Evolutionary conservation across 2,797 vertebrate genomes (phyloP).

Genomic region (Pangasius larnaudii): DNA sequence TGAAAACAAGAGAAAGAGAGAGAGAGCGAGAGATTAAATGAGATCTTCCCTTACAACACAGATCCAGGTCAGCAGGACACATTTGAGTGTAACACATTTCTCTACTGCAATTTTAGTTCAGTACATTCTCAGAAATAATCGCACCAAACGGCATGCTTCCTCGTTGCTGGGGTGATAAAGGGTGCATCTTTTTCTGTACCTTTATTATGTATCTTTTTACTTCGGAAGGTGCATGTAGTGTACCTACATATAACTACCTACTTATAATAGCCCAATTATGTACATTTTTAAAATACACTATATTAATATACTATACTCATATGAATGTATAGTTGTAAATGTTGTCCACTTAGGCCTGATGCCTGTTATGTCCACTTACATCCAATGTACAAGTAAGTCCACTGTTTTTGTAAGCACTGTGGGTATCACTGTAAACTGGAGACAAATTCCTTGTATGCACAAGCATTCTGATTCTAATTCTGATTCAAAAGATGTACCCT

Average conservation of each 20-base stretch:
- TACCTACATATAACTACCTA: not conserved
- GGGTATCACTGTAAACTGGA: not conserved
- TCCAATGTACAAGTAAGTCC: not conserved
- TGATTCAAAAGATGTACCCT: not conserved
- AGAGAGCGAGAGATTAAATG: not conserved
- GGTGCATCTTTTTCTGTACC: not conserved
- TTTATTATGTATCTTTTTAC: not conserved
- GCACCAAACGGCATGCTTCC: not conserved
- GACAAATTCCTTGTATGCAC: not conserved
- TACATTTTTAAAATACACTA: not conserved
- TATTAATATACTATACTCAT: not conserved
- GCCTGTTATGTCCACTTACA: not conserved
- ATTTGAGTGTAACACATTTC: constrained; percentile 2
- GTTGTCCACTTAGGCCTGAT: not conserved
- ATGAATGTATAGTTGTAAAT: not conserved
- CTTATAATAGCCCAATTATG: not conserved
- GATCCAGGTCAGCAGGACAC: constrained; percentile 6
- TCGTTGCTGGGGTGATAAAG: not conserved
- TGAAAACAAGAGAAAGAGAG: not conserved
- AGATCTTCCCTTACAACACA: not conserved
- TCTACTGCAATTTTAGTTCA: not conserved
- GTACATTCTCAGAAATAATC: not conserved
- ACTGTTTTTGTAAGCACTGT: not conserved
- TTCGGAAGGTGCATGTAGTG: not conserved
- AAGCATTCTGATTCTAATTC: not conserved